phyloP scores from a whole-genome alignment of 2,113 vertebrate species.

The Calyptomena viridis region DNA sequence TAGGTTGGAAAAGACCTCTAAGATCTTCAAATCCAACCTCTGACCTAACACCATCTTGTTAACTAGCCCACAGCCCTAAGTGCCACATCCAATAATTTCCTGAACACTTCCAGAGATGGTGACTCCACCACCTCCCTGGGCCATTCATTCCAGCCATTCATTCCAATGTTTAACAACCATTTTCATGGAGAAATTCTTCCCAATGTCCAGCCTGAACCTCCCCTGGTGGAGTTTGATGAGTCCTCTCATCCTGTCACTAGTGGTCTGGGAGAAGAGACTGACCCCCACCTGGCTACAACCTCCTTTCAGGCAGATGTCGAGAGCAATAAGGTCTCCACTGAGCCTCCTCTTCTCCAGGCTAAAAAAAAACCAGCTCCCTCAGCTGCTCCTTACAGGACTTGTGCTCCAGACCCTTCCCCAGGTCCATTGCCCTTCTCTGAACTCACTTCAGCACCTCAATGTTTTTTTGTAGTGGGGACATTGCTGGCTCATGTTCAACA shows the following conservation, averaged over 20 bases:
- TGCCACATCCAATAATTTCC: not conserved
- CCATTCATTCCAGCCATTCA: not conserved
- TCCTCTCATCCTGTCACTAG: not conserved
- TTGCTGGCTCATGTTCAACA: not conserved
- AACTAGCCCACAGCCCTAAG: not conserved
- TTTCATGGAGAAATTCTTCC: not conserved
- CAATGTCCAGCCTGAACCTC: not conserved
- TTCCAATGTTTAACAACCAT: too few species aligned
- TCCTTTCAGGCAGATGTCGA: not conserved
- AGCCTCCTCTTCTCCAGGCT: not conserved
- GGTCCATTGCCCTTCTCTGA: fast-evolving
- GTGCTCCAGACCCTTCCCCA: not conserved
- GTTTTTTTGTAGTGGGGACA: not conserved
- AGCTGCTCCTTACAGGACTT: not conserved
- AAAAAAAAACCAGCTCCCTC: not conserved
- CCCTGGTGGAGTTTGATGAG: not conserved
- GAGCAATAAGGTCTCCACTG: not conserved
- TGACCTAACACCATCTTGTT: not conserved
- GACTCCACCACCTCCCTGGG: not conserved
- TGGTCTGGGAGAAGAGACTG: not conserved
- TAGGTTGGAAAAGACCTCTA: not conserved
- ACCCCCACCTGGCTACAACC: not conserved
- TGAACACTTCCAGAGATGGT: not conserved
- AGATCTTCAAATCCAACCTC: not conserved
- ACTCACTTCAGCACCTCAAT: not conserved